Evolutionary conservation across 2,888 invertebrate species (phyloP), one percentile per base, ranked within the genome.

Genomic region (Drosophila paracracens): DNA sequence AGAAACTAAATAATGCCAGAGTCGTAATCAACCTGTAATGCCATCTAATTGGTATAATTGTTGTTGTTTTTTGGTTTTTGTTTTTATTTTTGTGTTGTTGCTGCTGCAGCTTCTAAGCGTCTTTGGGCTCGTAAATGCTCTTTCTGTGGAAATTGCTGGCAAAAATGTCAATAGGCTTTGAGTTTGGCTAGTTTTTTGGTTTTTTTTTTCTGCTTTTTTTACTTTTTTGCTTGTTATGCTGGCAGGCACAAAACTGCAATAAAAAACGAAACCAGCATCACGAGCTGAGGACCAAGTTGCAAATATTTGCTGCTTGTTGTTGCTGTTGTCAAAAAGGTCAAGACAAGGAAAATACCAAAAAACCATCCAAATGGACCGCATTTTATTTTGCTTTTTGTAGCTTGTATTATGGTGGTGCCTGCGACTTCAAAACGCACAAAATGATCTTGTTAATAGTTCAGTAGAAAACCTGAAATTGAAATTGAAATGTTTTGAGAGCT

Each of bases 21-120:
- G 61, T 72, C 78, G 87, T 82, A 86, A 88, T 90, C 89, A 86
- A 90, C 87, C 89, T 86, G 89, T 86, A 90, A 90, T 89, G 84
- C 82, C 89, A 90, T 54, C 89, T 89, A 87, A 89, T 87, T 89
- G 87, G 88, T 78, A 83, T 90, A 89, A 89, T 90, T 81, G 75
- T 80, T 83, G 74, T 61, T 59, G 43, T 46, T 36, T 48, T 50
- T 27, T 10, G 13, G 48, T 16, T 25, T 46, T 21, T 21, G 74
- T 82, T 73, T 67, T 56, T 63, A 21, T 76, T 79, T 64, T 73
- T 76, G 74, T 61, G 64, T 71, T 79, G 72, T 58, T 74, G 76
- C 21, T 60, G 56, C 58, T 68, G 63, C 56, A 57, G 63, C 36
- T 69, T 50, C 69, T 70, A 63, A 60, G 64, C 64, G 74, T 74